phyloP scores from a whole-genome alignment of 2,797 vertebrate genomes.

The Cuculus canorus region DNA sequence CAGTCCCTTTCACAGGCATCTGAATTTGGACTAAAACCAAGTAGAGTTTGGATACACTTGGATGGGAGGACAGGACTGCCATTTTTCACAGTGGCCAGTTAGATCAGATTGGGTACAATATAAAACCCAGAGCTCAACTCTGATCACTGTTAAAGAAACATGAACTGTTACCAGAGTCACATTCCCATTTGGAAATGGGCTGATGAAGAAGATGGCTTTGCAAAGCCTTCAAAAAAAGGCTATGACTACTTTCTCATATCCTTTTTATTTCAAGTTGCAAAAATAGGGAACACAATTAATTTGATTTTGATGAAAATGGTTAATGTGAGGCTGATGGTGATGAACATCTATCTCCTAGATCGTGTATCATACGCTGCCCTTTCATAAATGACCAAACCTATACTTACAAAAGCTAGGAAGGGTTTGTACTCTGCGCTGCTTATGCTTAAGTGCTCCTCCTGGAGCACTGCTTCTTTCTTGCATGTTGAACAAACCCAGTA shows the following conservation, averaged over 20 bases:
- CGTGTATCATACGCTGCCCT: no score
- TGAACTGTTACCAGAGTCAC: neutral
- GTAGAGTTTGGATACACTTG: neutral
- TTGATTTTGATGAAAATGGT: neutral
- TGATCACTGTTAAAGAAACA: neutral
- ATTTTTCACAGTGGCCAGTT: neutral
- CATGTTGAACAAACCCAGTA: fast-evolving
- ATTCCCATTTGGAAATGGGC: neutral
- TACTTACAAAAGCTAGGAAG: neutral
- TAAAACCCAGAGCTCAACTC: neutral
- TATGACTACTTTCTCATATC: neutral
- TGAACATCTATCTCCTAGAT: no score
- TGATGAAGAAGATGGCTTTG: neutral
- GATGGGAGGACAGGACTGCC: neutral
- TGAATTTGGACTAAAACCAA: neutral
- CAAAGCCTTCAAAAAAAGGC: neutral
- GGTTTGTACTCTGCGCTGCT: neutral
- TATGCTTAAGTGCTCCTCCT: neutral
- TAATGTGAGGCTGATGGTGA: neutral
- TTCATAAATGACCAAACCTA: no score
- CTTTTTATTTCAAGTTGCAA: neutral
- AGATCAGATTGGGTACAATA: neutral
- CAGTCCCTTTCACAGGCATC: neutral
- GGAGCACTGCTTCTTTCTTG: neutral
- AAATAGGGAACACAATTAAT: neutral